Evolutionary conservation across 2,113 vertebrate species (phyloP).

Genomic region (Otolemur garnettii): DNA sequence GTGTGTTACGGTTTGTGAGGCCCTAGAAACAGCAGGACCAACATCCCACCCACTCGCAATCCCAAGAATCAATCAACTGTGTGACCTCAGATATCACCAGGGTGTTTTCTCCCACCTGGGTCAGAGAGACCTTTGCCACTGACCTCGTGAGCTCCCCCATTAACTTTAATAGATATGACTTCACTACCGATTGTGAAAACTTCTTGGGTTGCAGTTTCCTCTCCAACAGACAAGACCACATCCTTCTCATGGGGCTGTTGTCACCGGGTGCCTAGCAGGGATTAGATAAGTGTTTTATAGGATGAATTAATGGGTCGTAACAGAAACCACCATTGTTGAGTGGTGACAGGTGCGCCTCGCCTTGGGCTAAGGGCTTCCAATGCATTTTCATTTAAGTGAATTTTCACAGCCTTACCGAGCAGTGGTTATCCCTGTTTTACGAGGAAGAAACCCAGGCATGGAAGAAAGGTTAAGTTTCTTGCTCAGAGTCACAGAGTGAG

Average conservation of each 20-base stretch:
- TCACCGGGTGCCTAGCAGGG: too few species aligned
- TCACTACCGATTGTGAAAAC: background rate
- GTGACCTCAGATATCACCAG: background rate
- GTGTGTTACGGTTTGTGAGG: fast-evolving
- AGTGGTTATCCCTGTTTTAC: background rate
- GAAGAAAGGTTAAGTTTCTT: background rate
- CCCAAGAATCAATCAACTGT: too few species aligned
- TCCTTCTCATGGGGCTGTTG: fast-evolving
- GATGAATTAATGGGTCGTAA: fast-evolving
- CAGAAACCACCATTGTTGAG: fast-evolving
- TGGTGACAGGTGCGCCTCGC: too few species aligned
- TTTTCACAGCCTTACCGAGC: background rate
- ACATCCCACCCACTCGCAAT: background rate
- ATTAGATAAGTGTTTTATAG: background rate
- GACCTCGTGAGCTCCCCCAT: background rate
- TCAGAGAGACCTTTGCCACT: background rate
- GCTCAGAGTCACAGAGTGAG: background rate
- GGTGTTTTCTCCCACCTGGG: background rate
- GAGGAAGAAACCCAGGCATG: background rate
- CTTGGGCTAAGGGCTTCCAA: background rate
- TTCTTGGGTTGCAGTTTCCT: background rate
- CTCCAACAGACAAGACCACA: fast-evolving
- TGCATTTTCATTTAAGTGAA: background rate
- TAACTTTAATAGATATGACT: background rate
- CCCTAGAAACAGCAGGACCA: background rate